Base-by-base conservation (phyloP, 2,888 invertebrate genomes). In the Phaedon cochleariae region DNA sequence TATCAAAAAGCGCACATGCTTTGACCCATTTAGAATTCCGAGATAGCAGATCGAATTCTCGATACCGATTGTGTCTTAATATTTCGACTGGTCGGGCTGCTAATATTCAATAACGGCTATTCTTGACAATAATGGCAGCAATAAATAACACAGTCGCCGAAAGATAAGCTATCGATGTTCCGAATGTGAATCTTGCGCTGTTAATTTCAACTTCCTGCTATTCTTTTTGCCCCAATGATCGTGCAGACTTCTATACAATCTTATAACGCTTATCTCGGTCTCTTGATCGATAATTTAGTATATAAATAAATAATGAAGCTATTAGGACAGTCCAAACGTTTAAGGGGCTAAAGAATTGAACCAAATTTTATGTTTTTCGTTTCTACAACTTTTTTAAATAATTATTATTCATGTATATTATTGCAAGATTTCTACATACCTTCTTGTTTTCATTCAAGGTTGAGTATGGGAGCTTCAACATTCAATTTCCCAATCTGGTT, bases 101-200 rank as follows among this genome's bases (percentile, higher is more conserved):
- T 60, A 31, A 61, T 53, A 54, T 61, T 29, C 53, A 61, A 54
- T 61, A 37, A 57, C 51, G 62, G 29, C 10, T 37, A 22, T 17
- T n/a, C 17, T 51, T 57, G 62, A 62, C 48, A 53, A n/a, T 57
- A 62, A 57, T 37, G 18, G 48, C 53, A 15, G 37, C 41, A 62
- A 62, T 62, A 62, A 62, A 62, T 62, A 54, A 62, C 29, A 29
- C 34, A 21, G 48, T 51, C 59, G 49, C 31, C 49, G 41, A 31
- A 12, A 59, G 59, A 59, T 59, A 37, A 15, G 51, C 51, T 51
- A 59, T 59, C 59, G 31, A 34, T 7, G 31, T 34, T 34, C 31
- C 10, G 31, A 34, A 34, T 7, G 31, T 34, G 31, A 34, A 34
- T 34, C 31, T 10, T 34, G 31, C 6, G 26, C 26, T 34, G 31